phyloP scores from a whole-genome alignment of 2,888 invertebrate species.

The Watsonalla cultraria region DNA sequence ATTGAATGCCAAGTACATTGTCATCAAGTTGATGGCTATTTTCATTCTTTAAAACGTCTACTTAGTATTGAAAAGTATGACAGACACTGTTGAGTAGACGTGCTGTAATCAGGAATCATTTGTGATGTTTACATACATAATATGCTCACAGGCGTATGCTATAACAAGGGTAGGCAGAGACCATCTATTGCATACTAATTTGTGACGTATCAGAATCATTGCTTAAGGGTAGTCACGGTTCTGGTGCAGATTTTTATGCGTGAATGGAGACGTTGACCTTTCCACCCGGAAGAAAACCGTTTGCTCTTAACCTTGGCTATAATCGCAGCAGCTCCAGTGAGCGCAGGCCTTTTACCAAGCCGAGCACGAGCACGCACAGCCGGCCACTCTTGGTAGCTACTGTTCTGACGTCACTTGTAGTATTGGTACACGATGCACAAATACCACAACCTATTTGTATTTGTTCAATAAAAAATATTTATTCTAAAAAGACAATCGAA shows the following conservation, averaged over 20 bases:
- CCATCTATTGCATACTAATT: not conserved
- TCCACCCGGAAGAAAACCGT: conserved; percentile 42
- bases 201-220: not conserved
- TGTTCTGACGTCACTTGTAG: not conserved
- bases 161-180: too few relatives aligned
- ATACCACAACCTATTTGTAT: too few relatives aligned
- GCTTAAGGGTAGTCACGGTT: conserved; percentile 5
- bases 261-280: conserved; percentile 39
- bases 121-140: too few relatives aligned
- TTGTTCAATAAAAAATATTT: too few relatives aligned
- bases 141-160: too few relatives aligned
- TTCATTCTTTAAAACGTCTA: not conserved
- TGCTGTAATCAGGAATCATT: not conserved
- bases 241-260: conserved; percentile 9
- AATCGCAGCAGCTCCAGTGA: conserved; percentile 6
- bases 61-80: not conserved
- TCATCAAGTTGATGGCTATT: not conserved
- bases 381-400: not conserved
- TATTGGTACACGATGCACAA: not conserved
- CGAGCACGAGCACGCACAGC: not conserved
- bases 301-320: conserved; percentile 40
- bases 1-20: not conserved
- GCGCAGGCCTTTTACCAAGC: conserved; percentile 11
- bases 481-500: too few relatives aligned
- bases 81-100: not conserved